Base-by-base conservation (phyloP, 2,113 vertebrate genomes). In the Empidonax traillii region DNA sequence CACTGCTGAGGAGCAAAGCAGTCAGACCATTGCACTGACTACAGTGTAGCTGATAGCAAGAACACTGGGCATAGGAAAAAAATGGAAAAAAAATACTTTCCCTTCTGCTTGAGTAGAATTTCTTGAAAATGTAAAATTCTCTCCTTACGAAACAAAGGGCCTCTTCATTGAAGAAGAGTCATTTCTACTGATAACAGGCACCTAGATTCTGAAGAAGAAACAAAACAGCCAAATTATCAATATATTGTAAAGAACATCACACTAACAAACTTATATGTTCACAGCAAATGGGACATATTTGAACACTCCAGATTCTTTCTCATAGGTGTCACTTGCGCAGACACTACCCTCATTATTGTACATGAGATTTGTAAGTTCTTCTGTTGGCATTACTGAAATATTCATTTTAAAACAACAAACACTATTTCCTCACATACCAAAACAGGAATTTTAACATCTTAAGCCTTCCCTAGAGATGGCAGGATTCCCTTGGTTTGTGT, bases 381-480 rank as follows among this genome's bases (percentile, higher is more conserved):
- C 68, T 86, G 31, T 68, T 97, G 68, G 59, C 75, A 61, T 72
- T 84, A 85, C 68, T 84, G 72, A 88, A 91, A 86, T 81, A 75
- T 3, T 1, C 0, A 2, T 35, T 91, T 84, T 84, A 90, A 71
- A 88, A 67, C 31, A 94, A 83, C 74, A 96, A 93, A 84, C 23
- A 76, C 1, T 39, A 71, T 96, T 93, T 90, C 61, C 63, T 83
- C 41, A 37, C 65, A 59, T 67, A 56, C 43, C 71, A 93, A 95
- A 91, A 87, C 1, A 47, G 47, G 51, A 87, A 37, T 95, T 83
- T 84, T 77, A 88, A 72, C 79, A 68, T 95, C 53, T 84, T 80
- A 80, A 95, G 47, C 79, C 33, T 79, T 97, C 91, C 77, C 90
- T 71, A 37, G 90, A 93, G 90, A 84, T 80, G 79, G 55, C 68